Evolutionary conservation across 2,113 vertebrate genomes (phyloP).

Genomic region (Spilogale gracilis): DNA sequence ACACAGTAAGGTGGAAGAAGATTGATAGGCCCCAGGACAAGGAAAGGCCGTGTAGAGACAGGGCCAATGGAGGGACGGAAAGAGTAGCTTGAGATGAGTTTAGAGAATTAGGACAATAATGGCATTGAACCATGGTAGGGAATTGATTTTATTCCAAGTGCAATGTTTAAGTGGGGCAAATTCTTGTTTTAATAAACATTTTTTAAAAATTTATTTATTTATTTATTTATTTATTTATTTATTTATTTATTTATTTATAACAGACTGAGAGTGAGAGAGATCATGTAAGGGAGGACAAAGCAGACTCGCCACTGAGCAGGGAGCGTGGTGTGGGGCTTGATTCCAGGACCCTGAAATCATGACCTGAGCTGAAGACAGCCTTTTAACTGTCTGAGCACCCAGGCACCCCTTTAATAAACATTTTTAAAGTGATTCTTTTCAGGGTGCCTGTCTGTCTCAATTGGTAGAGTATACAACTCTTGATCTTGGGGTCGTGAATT

Average conservation of each 20-base stretch:
- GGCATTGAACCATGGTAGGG: background rate
- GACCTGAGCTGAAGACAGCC: background rate
- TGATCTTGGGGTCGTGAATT: background rate
- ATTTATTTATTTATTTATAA: background rate
- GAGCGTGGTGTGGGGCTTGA: background rate
- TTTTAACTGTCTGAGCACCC: background rate
- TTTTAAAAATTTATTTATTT: background rate
- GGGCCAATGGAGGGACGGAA: background rate
- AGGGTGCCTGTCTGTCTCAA: background rate
- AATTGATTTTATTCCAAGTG: slow-evolving; percentile 51
- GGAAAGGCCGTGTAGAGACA: background rate
- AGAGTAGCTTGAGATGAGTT: background rate
- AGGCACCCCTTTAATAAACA: background rate
- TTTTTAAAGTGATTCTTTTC: background rate
- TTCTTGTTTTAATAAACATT: slow-evolving; percentile 17
- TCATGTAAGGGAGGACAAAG: background rate
- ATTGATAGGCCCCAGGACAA: background rate
- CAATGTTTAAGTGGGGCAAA: slow-evolving; percentile 3
- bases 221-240: no score
- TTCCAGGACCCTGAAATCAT: no score
- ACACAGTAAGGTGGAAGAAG: background rate
- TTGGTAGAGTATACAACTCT: background rate
- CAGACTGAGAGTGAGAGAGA: background rate
- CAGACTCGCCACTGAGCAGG: background rate
- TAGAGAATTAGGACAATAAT: background rate